These are phyloP conservation scores for Ceratina calcarata DNA, from an alignment of 1,140 invertebrate species.

Conservation along the genomic window DNA sequence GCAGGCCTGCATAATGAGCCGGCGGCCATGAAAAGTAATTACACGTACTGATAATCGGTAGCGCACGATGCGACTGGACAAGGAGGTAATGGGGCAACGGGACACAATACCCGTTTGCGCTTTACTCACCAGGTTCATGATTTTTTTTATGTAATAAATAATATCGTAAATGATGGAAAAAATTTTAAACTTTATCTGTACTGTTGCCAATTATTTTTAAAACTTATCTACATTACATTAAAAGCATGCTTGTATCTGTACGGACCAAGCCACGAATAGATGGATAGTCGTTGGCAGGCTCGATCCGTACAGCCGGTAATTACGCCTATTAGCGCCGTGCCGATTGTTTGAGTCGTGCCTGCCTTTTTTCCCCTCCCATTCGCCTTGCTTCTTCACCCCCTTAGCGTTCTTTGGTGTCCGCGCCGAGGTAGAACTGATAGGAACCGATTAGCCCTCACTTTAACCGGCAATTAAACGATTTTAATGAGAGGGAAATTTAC, in stretches of 20 bases:
- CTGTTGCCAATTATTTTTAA: no score
- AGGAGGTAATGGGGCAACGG: not conserved
- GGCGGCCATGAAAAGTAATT: constrained; percentile 56
- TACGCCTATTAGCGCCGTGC: constrained; percentile 53
- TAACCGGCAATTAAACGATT: constrained; percentile 56
- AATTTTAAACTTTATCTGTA: no score
- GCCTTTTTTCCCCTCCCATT: constrained; percentile 28
- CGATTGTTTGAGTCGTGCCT: constrained; percentile 56
- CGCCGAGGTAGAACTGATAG: constrained; percentile 32
- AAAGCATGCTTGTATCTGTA: constrained; percentile 47
- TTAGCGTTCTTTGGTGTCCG: not conserved
- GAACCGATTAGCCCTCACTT: constrained; percentile 56
- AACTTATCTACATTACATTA: no score
- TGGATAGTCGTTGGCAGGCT: constrained; percentile 59
- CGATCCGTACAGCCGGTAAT: constrained; percentile 62
- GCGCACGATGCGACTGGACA: constrained; percentile 23
- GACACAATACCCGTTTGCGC: constrained; percentile 19
- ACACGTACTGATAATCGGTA: constrained; percentile 49
- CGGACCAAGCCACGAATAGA: constrained; percentile 68
- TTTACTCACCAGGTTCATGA: not conserved
- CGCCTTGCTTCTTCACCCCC: not conserved
- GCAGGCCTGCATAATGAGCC: constrained; percentile 46
- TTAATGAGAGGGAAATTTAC: constrained; percentile 59
- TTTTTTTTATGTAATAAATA: not conserved
- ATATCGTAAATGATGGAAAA: no score